Evolutionary conservation across 2,797 vertebrate genomes (phyloP).

Genomic region (Acanthurus lineatus): DNA sequence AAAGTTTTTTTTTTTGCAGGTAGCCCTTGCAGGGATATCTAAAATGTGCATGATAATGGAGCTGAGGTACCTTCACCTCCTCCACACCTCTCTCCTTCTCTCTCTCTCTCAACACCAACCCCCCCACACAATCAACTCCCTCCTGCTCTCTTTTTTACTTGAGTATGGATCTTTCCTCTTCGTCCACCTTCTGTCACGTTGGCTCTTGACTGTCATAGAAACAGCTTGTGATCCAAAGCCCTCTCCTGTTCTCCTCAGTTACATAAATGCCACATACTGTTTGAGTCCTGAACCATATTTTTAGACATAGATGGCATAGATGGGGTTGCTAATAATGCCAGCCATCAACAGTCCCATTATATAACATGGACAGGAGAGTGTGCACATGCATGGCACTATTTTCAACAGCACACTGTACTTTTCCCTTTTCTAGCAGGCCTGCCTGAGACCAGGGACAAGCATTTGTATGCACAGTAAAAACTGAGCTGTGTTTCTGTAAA

Average conservation of each 20-base stretch:
- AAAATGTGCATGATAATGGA: conserved; percentile 58
- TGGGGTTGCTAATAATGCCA: conserved; percentile 70
- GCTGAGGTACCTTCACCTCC: conserved; percentile 47
- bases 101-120: conserved; percentile 8
- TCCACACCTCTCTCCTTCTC: conserved; percentile 40
- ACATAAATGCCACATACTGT: conserved; percentile 77
- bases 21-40: conserved; percentile 46
- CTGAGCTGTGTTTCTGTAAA: conserved; percentile 26
- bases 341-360: conserved; percentile 73
- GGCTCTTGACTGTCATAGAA: conserved; percentile 70
- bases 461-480: conserved; percentile 46
- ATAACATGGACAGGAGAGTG: conserved; percentile 52
- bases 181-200: conserved; percentile 58
- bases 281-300: conserved; percentile 72
- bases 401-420: conserved; percentile 37
- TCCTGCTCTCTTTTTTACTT: conserved; percentile 30
- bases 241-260: conserved; percentile 69
- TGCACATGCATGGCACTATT: conserved; percentile 44
- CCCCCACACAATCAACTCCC: conserved; percentile 24
- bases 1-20: conserved; percentile 45
- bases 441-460: conserved; percentile 26
- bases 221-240: conserved; percentile 67
- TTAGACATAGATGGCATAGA: conserved; percentile 67
- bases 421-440: conserved; percentile 36
- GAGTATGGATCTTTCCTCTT: conserved; percentile 48